Evolutionary conservation across 2,888 invertebrate genomes (phyloP).

Genomic region (Acanthoscelides obtectus): DNA sequence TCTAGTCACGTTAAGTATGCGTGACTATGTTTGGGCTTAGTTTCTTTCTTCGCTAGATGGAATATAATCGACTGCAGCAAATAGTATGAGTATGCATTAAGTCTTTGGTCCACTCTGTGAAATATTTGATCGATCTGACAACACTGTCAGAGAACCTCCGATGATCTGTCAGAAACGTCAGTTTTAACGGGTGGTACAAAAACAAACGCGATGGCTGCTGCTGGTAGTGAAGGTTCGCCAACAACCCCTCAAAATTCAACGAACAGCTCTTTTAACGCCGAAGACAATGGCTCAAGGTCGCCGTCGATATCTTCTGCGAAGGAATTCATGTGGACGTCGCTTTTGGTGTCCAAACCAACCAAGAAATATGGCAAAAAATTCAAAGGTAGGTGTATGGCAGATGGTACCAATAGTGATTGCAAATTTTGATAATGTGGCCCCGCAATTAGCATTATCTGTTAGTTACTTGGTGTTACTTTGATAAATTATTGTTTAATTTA

Average conservation of each 20-base stretch:
- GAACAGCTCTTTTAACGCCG: constrained; percentile 24
- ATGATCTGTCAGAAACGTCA: not conserved
- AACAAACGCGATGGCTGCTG: constrained; percentile 37
- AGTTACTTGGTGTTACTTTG: not conserved
- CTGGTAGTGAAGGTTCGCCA: constrained; percentile 47
- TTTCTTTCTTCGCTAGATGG: no score
- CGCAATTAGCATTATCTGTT: not conserved
- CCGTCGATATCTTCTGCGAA: constrained; percentile 55
- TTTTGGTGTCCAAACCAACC: constrained; percentile 36
- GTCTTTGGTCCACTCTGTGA: no score
- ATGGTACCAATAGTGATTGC: not conserved
- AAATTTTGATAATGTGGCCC: not conserved
- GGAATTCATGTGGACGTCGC: constrained; percentile 47
- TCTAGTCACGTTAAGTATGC: no score
- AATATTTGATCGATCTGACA: no score
- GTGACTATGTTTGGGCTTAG: no score
- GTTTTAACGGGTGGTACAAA: not conserved
- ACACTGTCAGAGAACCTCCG: not conserved
- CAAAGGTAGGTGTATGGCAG: constrained; percentile 13
- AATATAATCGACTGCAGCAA: no score
- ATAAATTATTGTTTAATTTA: not conserved
- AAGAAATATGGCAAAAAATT: constrained; percentile 25
- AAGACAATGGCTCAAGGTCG: constrained; percentile 50
- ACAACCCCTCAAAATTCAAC: constrained; percentile 35
- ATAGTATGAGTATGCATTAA: no score